Evolutionary conservation across 2,888 invertebrate genomes (phyloP).

Genomic region (Rotaria socialis): DNA sequence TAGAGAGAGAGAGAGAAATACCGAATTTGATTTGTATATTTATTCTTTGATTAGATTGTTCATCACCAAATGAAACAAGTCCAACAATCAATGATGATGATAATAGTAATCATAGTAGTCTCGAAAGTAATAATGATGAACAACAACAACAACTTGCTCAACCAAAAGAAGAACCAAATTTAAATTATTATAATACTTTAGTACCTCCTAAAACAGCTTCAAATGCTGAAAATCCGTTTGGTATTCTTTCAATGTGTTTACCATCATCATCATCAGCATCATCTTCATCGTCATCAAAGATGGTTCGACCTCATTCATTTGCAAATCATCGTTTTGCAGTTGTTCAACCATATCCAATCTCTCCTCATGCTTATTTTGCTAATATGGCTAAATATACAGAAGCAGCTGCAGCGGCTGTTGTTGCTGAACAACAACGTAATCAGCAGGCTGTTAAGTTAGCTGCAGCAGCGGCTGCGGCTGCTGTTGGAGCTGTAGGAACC

Average conservation of each 20-base stretch:
- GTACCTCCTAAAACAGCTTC: background rate
- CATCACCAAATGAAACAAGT: conserved; percentile 4
- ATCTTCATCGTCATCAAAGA: background rate
- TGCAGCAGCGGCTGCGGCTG: background rate
- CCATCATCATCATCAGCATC: background rate
- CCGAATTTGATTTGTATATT: background rate
- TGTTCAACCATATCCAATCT: background rate
- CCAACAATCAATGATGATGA: conserved; percentile 5
- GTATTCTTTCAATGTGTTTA: conserved; percentile 12
- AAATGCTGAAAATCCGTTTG: conserved; percentile 18
- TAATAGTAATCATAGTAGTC: conserved; percentile 6
- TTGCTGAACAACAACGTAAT: conserved; percentile 14
- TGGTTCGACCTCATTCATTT: conserved; percentile 17
- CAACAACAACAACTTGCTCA: background rate
- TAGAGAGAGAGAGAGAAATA: background rate
- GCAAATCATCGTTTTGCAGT: conserved; percentile 13
- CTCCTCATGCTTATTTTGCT: conserved; percentile 43
- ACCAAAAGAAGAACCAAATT: background rate
- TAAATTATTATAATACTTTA: background rate
- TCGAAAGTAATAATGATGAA: conserved; percentile 1
- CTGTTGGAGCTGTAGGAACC: background rate
- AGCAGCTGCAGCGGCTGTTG: background rate
- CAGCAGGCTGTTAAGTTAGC: background rate
- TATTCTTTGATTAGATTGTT: conserved; percentile 8
- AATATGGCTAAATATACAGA: conserved; percentile 44